phyloP scores from a whole-genome alignment of 2,888 invertebrate species.

The Aphidoletes aphidimyza region DNA sequence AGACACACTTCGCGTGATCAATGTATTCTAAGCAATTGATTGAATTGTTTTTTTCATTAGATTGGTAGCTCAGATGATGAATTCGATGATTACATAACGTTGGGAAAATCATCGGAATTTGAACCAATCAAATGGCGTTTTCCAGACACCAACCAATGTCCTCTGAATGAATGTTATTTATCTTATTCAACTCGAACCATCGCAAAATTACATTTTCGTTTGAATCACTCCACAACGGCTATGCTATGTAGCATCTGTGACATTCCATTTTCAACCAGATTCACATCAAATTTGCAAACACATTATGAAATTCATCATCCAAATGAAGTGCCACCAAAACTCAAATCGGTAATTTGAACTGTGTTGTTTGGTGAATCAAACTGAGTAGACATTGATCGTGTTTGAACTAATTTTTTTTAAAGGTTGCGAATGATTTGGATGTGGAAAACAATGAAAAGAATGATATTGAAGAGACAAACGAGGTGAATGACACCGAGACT shows the following conservation, averaged over 20 bases:
- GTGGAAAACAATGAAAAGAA: background rate
- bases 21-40: too few relatives aligned
- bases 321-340: background rate
- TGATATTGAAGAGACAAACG: background rate
- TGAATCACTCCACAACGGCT: background rate
- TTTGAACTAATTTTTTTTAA: too few relatives aligned
- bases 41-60: background rate
- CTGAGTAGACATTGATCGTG: too few relatives aligned
- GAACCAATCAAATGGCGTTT: background rate
- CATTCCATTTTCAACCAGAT: background rate
- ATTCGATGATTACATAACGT: background rate
- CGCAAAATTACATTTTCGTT: background rate
- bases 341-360: background rate
- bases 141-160: background rate
- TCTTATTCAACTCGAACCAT: background rate
- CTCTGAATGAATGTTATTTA: background rate
- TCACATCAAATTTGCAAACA: background rate
- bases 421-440: background rate
- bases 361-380: too few relatives aligned
- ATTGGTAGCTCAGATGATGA: background rate
- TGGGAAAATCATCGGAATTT: background rate
- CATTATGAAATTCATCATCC: background rate
- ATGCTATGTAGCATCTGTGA: background rate
- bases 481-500: background rate
- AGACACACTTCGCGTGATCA: too few relatives aligned